A percentile compares a stretch with the other conserved stretches of the same genome.
Conservation (phyloP, 2,888 invertebrate species). For the Drosophila gaucha region DNA sequence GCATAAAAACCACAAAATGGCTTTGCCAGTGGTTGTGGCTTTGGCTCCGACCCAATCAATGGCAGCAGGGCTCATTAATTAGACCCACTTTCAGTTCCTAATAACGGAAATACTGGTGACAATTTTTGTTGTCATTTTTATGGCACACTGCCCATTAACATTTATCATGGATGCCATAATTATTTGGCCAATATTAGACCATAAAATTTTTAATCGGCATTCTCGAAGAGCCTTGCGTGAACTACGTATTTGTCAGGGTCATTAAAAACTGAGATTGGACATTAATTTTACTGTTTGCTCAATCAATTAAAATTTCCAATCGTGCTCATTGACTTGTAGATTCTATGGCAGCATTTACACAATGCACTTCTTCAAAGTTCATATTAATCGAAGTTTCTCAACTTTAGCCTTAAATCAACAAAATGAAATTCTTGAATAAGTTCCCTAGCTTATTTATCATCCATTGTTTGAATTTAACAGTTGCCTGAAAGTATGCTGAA, state of each 20-base stretch:
- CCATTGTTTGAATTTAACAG: not conserved
- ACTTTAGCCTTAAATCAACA: conserved; percentile 3
- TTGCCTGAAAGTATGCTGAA: not conserved
- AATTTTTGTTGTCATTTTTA: conserved; percentile 46
- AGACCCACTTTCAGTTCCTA: conserved; percentile 27
- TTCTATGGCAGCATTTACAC: too few species aligned
- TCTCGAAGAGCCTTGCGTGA: conserved; percentile 11
- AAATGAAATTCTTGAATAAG: conserved; percentile 14
- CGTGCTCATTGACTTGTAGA: not conserved
- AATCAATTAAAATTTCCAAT: conserved; percentile 22
- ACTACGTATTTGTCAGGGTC: conserved; percentile 20
- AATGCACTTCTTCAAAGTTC: not conserved
- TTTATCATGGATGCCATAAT: conserved; percentile 61
- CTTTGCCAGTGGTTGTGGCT: conserved; percentile 39
- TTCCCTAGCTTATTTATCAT: not conserved
- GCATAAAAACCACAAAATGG: conserved; percentile 65
- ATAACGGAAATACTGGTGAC: conserved; percentile 31
- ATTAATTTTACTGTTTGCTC: conserved; percentile 11
- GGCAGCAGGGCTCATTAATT: conserved; percentile 29
- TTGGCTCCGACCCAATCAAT: conserved; percentile 7
- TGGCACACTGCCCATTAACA: conserved; percentile 50
- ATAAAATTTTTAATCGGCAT: conserved; percentile 63
- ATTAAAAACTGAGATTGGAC: conserved; percentile 30
- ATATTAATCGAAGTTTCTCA: not conserved
- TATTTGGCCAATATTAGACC: conserved; percentile 54